Evolutionary conservation across 1,140 invertebrate genomes (phyloP).

Genomic region (Lithobius niger): DNA sequence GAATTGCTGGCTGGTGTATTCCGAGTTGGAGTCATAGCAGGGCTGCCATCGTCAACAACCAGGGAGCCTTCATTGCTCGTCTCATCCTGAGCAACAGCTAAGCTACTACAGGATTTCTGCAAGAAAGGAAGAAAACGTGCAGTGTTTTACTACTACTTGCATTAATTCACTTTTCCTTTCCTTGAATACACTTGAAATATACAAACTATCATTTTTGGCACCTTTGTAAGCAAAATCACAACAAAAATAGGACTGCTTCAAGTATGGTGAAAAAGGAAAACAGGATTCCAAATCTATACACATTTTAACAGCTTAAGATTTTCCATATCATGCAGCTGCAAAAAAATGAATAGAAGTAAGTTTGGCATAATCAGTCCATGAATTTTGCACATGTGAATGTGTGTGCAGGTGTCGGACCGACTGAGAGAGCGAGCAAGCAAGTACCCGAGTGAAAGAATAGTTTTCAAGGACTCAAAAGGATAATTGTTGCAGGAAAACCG

Average conservation of each 20-base stretch:
- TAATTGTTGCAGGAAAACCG: too few relatives aligned
- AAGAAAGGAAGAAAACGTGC: background rate
- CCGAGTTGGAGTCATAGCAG: background rate
- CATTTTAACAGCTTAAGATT: background rate
- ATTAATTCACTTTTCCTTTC: background rate
- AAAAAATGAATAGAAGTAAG: too few relatives aligned
- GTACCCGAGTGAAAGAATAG: too few relatives aligned
- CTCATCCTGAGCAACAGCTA: slow-evolving; percentile 40
- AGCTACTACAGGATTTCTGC: slow-evolving; percentile 20
- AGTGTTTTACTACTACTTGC: slow-evolving; percentile 11
- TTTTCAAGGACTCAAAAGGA: too few relatives aligned
- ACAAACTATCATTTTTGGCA: too few relatives aligned
- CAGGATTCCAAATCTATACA: background rate
- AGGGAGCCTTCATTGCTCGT: slow-evolving; percentile 54
- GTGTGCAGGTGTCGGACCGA: too few relatives aligned
- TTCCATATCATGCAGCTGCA: too few relatives aligned
- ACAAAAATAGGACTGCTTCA: background rate
- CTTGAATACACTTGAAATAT: background rate
- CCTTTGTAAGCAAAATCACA: background rate
- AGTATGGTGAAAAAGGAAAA: background rate
- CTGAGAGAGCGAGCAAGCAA: too few relatives aligned
- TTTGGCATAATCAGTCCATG: too few relatives aligned
- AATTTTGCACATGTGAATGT: too few relatives aligned
- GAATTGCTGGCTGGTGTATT: too few relatives aligned
- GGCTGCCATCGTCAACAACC: slow-evolving; percentile 43